A percentile compares a stretch with the other conserved stretches of the same genome.
phyloP scores from a whole-genome alignment of 2,888 invertebrate species.

The Aphodius sticticus region DNA sequence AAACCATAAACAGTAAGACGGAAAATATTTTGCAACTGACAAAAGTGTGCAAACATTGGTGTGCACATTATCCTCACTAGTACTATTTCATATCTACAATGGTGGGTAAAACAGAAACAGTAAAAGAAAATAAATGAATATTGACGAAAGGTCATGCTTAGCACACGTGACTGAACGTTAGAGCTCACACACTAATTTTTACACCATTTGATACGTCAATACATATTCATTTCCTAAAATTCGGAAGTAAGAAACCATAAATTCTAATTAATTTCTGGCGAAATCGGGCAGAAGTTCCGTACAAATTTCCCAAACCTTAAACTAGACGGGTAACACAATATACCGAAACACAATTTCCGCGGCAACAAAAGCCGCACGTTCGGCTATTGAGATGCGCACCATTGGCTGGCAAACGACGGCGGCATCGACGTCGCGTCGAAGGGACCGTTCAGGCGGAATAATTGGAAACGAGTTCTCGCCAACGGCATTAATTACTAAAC shows the following conservation, averaged over 20 bases:
- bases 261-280: not conserved
- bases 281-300: not conserved
- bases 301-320: not conserved
- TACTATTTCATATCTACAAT: no score
- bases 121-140: no score
- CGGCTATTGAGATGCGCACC: not conserved
- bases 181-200: no score
- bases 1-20: no score
- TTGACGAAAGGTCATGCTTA: no score
- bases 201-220: not conserved
- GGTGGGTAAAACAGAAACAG: no score
- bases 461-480: not conserved
- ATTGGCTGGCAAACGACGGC: not conserved
- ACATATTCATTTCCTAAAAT: not conserved
- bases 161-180: no score
- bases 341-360: not conserved
- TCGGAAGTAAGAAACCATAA: not conserved
- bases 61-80: no score
- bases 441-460: not conserved
- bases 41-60: no score
- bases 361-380: not conserved
- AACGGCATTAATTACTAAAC: slow-evolving; percentile 4
- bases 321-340: not conserved
- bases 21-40: no score
- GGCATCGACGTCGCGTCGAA: not conserved